Base-by-base conservation (phyloP, 2,797 vertebrate species). In the Micropoecilia bifurca region DNA sequence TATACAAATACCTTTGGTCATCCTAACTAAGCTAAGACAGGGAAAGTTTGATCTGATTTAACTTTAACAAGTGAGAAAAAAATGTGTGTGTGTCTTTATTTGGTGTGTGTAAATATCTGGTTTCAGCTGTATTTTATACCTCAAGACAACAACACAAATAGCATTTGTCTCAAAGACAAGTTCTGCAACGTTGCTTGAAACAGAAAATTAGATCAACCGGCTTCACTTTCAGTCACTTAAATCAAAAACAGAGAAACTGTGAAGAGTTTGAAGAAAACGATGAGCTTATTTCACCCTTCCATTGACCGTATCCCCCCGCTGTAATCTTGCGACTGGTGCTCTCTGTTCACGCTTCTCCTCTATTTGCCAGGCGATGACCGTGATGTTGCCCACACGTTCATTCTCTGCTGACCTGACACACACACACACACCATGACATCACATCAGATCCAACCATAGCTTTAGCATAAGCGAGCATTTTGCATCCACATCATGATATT, bases 301-400 rank as follows among this genome's bases (percentile, higher is more conserved):
- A 36, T 99, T 99, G 73, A 99, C 90, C 0, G 97, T 98, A 91
- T 99, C 99, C 77, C 92, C 93, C 78, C 94, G 87, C 30, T 97
- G 94, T 85, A 98, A 91, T 83, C 98, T 96, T 71, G 96, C 95
- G 48, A 97, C 95, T 1, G 97, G 96, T 69, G 97, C 95, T 82
- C 95, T 96, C 94, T 97, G 96, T 43, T 99, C 98, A 0, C 96
- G 95, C 91, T 97, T 99, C 89, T 98, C 98, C 78, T 99, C 98
- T 88, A 98, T 97, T 89, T 99, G 98, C 99, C 99, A 99, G 81
- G 97, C 98, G 41, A 99, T 99, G 90, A 99, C 97, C 0, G 98
- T 98, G 93, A 99, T 96, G 93, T 98, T 99, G 50, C 99, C 99
- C 73, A 99, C 96, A 0, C 97, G 96, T 88, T 97, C 96, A 39